Evolutionary conservation across 2,113 vertebrate species (phyloP).

Genomic region (Oreocharis arfaki): DNA sequence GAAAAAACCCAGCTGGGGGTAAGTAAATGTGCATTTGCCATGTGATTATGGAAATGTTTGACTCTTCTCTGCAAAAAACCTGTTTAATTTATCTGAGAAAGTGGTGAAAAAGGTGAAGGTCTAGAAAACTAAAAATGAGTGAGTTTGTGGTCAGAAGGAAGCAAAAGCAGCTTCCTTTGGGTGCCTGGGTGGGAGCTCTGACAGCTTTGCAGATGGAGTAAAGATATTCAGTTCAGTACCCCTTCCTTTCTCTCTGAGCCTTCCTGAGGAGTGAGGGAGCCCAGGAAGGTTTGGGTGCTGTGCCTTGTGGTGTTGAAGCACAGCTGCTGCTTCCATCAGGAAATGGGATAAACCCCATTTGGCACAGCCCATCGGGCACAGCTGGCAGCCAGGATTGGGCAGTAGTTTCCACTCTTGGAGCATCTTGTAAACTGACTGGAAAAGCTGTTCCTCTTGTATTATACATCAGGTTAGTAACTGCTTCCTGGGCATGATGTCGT

Average conservation of each 20-base stretch:
- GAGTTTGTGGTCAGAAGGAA: background rate
- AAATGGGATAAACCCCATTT: background rate
- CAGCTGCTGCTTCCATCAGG: background rate
- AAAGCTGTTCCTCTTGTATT: background rate
- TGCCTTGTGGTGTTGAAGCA: background rate
- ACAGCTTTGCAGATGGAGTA: background rate
- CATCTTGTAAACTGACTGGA: background rate
- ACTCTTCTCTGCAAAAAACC: background rate
- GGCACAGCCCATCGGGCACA: background rate
- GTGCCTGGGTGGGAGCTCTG: background rate
- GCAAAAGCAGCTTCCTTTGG: background rate
- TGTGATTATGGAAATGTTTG: background rate
- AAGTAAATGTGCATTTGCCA: background rate
- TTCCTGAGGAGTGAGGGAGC: background rate
- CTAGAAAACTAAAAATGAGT: background rate
- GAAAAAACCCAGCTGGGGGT: background rate
- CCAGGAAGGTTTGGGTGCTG: background rate
- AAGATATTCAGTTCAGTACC: background rate
- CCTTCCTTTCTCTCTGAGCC: background rate
- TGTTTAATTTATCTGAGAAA: background rate
- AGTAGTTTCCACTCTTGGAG: background rate
- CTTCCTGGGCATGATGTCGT: background rate
- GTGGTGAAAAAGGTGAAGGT: background rate
- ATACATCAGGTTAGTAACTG: background rate
- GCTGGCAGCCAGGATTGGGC: background rate